Percentiles rank a stretch among this genome's conserved stretches.
Evolutionary conservation across 2,113 vertebrate genomes (phyloP).

Genomic region (Myxocyprinus asiaticus): DNA sequence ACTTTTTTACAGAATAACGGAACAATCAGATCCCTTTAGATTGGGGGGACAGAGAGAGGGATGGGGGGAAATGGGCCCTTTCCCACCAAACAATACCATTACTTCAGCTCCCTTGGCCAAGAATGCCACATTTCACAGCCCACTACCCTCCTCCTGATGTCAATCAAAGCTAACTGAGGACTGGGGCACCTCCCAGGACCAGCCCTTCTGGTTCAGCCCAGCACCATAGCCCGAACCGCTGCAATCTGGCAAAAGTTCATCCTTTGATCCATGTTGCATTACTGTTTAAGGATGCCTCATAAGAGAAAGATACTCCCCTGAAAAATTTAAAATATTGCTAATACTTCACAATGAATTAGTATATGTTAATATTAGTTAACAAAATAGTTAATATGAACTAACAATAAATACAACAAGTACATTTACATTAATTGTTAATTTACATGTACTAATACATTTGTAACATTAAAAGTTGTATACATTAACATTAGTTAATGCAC

Average conservation of each 20-base stretch:
- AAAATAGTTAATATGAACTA: too few species aligned
- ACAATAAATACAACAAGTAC: too few species aligned
- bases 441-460: too few species aligned
- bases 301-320: too few species aligned
- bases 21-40: slow-evolving; percentile 83
- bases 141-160: slow-evolving; percentile 83
- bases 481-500: too few species aligned
- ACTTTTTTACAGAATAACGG: slow-evolving; percentile 83
- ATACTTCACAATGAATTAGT: too few species aligned
- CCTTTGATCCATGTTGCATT: neutral
- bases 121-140: slow-evolving; percentile 96
- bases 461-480: too few species aligned
- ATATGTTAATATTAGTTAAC: too few species aligned
- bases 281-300: too few species aligned
- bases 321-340: too few species aligned
- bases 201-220: slow-evolving; percentile 47
- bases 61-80: slow-evolving; percentile 81
- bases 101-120: slow-evolving; percentile 96
- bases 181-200: slow-evolving; percentile 66
- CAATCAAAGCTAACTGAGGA: slow-evolving; percentile 81
- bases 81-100: slow-evolving; percentile 92
- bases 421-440: too few species aligned
- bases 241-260: neutral
- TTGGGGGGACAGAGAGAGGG: slow-evolving; percentile 69
- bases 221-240: slow-evolving; percentile 2